These are phyloP conservation scores for Manacus vitellinus DNA, from an alignment of 2,113 vertebrate species.

Conservation along the genomic window DNA sequence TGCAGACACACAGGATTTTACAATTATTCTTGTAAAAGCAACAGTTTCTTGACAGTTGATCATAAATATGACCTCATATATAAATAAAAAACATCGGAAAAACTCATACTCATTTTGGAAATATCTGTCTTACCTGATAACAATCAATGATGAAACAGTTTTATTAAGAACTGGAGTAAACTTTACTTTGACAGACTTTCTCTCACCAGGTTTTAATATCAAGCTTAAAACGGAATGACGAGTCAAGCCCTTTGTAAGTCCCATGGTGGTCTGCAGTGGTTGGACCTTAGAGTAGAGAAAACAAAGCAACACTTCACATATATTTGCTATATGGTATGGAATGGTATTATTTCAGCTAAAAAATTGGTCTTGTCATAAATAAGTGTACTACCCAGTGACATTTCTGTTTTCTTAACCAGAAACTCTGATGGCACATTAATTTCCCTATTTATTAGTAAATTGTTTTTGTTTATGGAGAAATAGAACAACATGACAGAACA, in stretches of 20 bases:
- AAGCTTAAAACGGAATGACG: constrained; percentile 86
- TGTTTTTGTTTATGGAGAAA: background rate
- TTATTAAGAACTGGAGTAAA: constrained; percentile 91
- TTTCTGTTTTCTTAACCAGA: background rate
- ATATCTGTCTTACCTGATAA: constrained; percentile 88
- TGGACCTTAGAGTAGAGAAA: constrained; percentile 76
- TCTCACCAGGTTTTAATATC: constrained; percentile 90
- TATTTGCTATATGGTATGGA: background rate
- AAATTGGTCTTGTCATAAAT: background rate
- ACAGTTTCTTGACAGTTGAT: background rate
- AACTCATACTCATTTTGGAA: background rate
- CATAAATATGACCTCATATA: accelerated
- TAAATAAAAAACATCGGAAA: background rate
- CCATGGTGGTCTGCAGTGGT: constrained; percentile 78
- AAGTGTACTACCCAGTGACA: background rate
- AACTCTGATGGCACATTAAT: background rate
- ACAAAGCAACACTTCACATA: background rate
- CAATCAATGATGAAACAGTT: constrained; percentile 90
- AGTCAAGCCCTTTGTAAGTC: constrained; percentile 82
- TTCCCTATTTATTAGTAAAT: background rate
- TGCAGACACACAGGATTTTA: background rate
- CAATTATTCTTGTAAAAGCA: background rate
- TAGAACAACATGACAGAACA: background rate
- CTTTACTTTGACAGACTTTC: constrained; percentile 86
- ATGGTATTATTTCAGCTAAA: background rate